Conservation (phyloP, 2,888 invertebrate genomes). For the Cephus pygmeus region DNA sequence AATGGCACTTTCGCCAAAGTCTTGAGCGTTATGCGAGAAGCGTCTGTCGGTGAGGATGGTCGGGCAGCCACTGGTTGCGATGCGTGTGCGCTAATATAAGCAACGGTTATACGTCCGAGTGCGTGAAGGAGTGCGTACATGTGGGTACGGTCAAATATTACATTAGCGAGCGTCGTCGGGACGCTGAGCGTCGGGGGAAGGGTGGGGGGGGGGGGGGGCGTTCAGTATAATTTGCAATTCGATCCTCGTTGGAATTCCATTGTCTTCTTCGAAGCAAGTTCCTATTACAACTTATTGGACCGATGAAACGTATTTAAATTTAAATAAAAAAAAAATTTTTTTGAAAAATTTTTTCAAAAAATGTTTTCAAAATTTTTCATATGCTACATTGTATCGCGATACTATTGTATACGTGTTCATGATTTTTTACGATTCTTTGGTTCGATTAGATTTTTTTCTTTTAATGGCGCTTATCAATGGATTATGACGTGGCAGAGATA, state of each 20-base stretch:
- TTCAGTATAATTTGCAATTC: not conserved
- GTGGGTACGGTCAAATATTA: conserved; percentile 17
- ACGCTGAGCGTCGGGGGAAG: not conserved
- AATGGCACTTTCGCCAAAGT: conserved; percentile 20
- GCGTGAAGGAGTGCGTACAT: conserved; percentile 11
- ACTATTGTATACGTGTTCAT: no score
- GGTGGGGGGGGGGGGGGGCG: fast-evolving
- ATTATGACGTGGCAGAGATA: no score
- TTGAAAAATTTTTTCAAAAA: no score
- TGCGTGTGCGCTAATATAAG: conserved; percentile 44
- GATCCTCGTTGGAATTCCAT: not conserved
- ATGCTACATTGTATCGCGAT: no score
- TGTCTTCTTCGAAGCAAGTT: not conserved
- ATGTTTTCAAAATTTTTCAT: no score
- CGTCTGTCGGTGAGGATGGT: conserved; percentile 55
- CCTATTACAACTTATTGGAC: no score
- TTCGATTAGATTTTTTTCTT: no score
- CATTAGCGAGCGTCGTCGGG: conserved; percentile 10
- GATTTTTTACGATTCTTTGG: no score
- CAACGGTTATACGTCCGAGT: conserved; percentile 33
- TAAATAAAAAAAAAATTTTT: no score
- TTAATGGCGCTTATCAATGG: no score
- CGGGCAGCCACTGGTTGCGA: conserved; percentile 56
- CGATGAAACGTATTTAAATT: no score
- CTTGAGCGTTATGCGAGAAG: conserved; percentile 23